These are phyloP conservation scores for Pteropus rufus DNA, from an alignment of 2,797 vertebrate species.

Conservation along the genomic window DNA sequence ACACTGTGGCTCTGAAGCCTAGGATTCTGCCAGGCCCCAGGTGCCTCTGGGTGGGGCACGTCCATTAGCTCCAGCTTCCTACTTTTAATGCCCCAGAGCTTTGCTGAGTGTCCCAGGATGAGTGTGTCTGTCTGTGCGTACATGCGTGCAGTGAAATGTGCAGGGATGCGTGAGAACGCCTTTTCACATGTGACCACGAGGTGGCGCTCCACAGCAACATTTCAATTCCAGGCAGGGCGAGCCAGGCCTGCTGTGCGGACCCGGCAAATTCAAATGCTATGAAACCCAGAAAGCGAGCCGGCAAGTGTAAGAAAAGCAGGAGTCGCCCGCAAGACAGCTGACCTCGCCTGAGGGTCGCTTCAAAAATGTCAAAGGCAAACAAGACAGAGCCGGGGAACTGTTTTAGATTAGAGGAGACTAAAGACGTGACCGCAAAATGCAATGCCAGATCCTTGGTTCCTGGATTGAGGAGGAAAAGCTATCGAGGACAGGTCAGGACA, in stretches of 20 bases:
- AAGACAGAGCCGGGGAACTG: not conserved
- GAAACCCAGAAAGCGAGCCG: not conserved
- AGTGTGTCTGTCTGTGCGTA: accelerated
- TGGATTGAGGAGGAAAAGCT: not conserved
- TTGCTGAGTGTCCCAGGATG: not conserved
- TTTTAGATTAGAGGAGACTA: not conserved
- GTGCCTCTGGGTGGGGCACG: not conserved
- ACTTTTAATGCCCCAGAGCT: not conserved
- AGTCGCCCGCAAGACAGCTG: not conserved
- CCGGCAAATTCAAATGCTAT: too few relatives aligned
- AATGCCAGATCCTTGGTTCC: not conserved
- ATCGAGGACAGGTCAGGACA: not conserved
- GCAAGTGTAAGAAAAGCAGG: not conserved
- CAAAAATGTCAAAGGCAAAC: not conserved
- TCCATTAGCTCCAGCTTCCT: not conserved
- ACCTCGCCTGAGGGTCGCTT: not conserved
- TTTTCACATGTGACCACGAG: not conserved
- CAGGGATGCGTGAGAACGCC: accelerated
- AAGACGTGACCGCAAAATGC: not conserved
- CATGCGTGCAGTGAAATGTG: accelerated
- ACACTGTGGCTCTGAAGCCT: not conserved
- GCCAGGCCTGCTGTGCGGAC: too few relatives aligned
- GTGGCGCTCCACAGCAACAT: not conserved
- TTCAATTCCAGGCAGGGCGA: not conserved
- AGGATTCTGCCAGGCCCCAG: not conserved